Evolutionary conservation across 2,888 invertebrate species (phyloP).

Genomic region (Euplagia quadripunctaria): DNA sequence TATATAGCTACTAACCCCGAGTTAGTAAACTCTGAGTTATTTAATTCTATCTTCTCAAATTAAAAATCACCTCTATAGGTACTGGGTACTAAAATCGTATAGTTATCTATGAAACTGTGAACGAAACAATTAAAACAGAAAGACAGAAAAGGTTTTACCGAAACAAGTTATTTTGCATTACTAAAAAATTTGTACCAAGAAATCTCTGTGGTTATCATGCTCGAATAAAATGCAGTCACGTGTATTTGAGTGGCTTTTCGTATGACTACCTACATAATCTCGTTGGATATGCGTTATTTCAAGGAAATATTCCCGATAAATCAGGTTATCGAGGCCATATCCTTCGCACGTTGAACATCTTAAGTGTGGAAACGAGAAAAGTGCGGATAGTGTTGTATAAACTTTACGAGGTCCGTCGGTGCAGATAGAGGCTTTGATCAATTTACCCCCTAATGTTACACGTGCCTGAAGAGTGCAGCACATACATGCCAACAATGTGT

Average conservation of each 20-base stretch:
- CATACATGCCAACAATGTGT: conserved; percentile 57
- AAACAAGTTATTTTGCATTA: too few species aligned
- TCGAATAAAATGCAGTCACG: not conserved
- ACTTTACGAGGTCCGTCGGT: conserved; percentile 70
- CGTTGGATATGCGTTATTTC: conserved; percentile 1
- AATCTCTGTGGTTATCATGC: not conserved
- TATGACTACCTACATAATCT: conserved; percentile 2
- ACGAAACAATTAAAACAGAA: not conserved
- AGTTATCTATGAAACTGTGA: not conserved
- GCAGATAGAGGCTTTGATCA: conserved; percentile 69
- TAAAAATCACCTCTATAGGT: too few species aligned
- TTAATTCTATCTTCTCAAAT: too few species aligned
- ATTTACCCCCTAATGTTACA: conserved; percentile 50
- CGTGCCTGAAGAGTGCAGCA: conserved; percentile 27
- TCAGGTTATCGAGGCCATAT: conserved; percentile 47
- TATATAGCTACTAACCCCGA: too few species aligned
- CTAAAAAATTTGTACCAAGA: not conserved
- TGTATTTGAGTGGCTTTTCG: not conserved
- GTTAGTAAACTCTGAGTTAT: too few species aligned
- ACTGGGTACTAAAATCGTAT: too few species aligned
- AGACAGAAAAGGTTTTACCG: too few species aligned
- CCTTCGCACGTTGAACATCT: conserved; percentile 49
- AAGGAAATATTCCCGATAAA: conserved; percentile 26
- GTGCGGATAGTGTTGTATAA: conserved; percentile 62
- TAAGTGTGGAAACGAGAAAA: conserved; percentile 65